phyloP scores from a whole-genome alignment of 92 coral and sea anemone genomes.

The Hydrozoanthus gracilis region DNA sequence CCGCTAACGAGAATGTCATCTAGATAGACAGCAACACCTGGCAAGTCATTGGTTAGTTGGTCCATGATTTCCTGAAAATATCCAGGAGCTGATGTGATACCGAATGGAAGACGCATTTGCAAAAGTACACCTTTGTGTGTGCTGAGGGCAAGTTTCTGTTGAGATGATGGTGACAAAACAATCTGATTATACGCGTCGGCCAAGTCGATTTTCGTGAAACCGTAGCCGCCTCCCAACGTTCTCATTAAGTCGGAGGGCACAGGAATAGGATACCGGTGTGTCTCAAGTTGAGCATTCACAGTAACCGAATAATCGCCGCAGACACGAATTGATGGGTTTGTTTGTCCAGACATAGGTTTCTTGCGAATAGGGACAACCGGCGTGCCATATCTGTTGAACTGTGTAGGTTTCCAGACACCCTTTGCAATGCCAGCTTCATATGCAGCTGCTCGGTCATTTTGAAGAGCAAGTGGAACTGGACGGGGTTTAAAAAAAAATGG shows the following conservation, averaged over 20 bases:
- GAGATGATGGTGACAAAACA: slow-evolving; percentile 23
- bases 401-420: slow-evolving; percentile 9
- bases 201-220: slow-evolving; percentile 57
- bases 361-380: slow-evolving; percentile 35
- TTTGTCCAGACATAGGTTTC: neutral
- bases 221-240: slow-evolving; percentile 44
- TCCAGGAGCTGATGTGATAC: slow-evolving; percentile 46
- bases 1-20: slow-evolving; percentile 44
- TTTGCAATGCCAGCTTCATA: slow-evolving; percentile 15
- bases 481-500: neutral
- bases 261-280: slow-evolving; percentile 44
- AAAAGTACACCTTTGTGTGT: slow-evolving; percentile 35
- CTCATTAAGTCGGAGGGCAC: slow-evolving; percentile 36
- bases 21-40: slow-evolving; percentile 36
- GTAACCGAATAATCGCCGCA: slow-evolving; percentile 31
- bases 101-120: slow-evolving; percentile 40
- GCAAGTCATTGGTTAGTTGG: slow-evolving; percentile 11
- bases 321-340: neutral
- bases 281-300: slow-evolving; percentile 52
- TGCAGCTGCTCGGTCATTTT: slow-evolving; percentile 10
- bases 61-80: slow-evolving; percentile 48
- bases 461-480: slow-evolving; percentile 11
- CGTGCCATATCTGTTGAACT: slow-evolving; percentile 22
- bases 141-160: slow-evolving; percentile 44
- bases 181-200: slow-evolving; percentile 61